phyloP scores from a whole-genome alignment of 2,113 vertebrate genomes.

The Panurus biarmicus region DNA sequence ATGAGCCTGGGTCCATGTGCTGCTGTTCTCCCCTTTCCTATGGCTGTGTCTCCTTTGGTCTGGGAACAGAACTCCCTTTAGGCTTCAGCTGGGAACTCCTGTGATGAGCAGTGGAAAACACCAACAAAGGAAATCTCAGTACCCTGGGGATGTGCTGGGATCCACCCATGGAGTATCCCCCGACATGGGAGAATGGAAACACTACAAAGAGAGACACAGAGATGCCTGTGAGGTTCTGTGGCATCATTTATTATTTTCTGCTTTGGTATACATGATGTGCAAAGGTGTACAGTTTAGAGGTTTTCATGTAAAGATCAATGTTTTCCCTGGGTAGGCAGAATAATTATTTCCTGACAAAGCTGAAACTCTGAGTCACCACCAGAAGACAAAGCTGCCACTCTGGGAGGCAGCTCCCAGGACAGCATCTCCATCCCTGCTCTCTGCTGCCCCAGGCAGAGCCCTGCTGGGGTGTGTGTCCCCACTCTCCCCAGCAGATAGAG shows the following conservation, averaged over 20 bases:
- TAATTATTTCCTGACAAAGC: conserved; percentile 17
- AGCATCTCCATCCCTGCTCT: neutral
- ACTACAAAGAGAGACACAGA: neutral
- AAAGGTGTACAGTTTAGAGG: neutral
- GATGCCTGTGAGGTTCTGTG: neutral
- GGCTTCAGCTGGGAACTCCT: neutral
- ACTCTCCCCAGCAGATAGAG: neutral
- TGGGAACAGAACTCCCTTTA: neutral
- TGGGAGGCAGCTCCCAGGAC: neutral
- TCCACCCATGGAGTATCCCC: neutral
- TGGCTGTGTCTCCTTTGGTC: neutral
- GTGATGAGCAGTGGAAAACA: neutral
- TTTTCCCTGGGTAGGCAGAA: neutral
- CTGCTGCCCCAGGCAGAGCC: neutral
- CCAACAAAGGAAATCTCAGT: neutral
- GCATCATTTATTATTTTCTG: neutral
- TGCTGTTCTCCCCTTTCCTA: neutral
- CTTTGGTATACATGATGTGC: neutral
- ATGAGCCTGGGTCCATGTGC: rapidly evolving
- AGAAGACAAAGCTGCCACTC: neutral
- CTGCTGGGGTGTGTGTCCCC: rapidly evolving
- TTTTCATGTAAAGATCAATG: conserved; percentile 29
- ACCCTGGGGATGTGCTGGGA: neutral
- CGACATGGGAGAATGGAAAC: rapidly evolving
- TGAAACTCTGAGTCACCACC: neutral